Percentiles rank a stretch among this genome's conserved stretches.
These are phyloP conservation scores for Vidua chalybeata DNA, from an alignment of 2,113 vertebrate genomes.

Conservation along the genomic window DNA sequence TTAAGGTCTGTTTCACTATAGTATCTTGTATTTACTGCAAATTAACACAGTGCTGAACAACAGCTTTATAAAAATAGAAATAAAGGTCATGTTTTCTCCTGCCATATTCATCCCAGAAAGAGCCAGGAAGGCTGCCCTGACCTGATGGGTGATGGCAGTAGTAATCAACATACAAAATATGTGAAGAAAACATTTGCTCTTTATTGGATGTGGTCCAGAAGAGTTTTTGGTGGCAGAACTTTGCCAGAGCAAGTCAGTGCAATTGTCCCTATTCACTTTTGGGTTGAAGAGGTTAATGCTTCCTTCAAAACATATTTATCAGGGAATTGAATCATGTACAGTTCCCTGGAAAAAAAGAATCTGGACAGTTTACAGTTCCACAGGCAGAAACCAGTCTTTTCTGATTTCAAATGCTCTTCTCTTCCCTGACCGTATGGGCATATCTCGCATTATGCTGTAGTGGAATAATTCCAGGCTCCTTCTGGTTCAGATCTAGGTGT, in stretches of 20 bases:
- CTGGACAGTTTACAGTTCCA: not conserved
- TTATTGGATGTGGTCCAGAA: not conserved
- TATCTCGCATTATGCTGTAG: accelerated
- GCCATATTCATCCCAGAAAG: not conserved
- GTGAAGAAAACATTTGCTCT: not conserved
- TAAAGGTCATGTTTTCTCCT: not conserved
- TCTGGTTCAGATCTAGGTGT: not conserved
- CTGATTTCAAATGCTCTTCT: not conserved
- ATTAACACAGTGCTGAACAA: not conserved
- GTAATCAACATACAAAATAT: not conserved
- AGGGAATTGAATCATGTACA: not conserved
- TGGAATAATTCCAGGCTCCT: not conserved
- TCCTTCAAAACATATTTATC: not conserved
- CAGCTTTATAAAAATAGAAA: not conserved
- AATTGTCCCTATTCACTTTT: not conserved
- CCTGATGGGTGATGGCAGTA: not conserved
- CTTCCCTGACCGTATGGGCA: not conserved
- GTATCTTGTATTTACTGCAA: not conserved
- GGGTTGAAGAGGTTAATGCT: not conserved
- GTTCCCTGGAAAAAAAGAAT: not conserved
- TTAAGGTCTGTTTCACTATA: not conserved
- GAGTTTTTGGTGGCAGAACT: not conserved
- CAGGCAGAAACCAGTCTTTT: not conserved
- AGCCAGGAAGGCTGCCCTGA: not conserved
- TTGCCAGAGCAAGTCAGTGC: not conserved